phyloP scores from a whole-genome alignment of 2,888 invertebrate genomes.

The Lissocephala sabroskyi region DNA sequence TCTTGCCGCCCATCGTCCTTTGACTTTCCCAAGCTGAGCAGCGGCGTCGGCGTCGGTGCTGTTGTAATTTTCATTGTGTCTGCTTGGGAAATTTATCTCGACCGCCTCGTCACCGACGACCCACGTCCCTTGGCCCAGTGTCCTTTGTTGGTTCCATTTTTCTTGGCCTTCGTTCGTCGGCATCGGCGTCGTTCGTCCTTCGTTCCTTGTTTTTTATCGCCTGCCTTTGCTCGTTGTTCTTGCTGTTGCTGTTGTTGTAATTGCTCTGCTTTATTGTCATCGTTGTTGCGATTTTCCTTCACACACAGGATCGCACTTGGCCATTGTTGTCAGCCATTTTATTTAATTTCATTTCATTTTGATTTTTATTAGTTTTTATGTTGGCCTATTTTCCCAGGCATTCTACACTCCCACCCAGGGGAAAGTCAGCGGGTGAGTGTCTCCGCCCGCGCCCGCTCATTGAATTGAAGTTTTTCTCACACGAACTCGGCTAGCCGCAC shows the following conservation, averaged over 20 bases:
- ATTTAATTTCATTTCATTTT: conserved; percentile 63
- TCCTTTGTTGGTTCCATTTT: conserved; percentile 42
- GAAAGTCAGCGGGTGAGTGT: no score
- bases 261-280: conserved; percentile 44
- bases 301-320: conserved; percentile 9
- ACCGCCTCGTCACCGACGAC: conserved; percentile 10
- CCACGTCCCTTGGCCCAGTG: conserved; percentile 28
- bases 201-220: conserved; percentile 4
- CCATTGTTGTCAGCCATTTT: conserved; percentile 30
- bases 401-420: no score
- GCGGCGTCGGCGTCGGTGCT: conserved; percentile 27
- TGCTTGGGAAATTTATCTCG: conserved; percentile 45
- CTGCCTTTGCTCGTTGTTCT: neutral
- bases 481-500: conserved; percentile 33
- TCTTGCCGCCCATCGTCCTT: conserved; percentile 22
- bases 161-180: conserved; percentile 36
- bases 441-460: no score
- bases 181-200: conserved; percentile 12
- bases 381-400: conserved; percentile 38
- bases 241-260: conserved; percentile 35
- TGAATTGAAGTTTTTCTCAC: conserved; percentile 39
- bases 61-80: conserved; percentile 34
- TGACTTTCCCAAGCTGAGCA: no score
- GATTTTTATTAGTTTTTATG: conserved; percentile 55
- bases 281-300: conserved; percentile 14